Conservation (phyloP, 2,113 vertebrate species). For the Thermophis baileyi region DNA sequence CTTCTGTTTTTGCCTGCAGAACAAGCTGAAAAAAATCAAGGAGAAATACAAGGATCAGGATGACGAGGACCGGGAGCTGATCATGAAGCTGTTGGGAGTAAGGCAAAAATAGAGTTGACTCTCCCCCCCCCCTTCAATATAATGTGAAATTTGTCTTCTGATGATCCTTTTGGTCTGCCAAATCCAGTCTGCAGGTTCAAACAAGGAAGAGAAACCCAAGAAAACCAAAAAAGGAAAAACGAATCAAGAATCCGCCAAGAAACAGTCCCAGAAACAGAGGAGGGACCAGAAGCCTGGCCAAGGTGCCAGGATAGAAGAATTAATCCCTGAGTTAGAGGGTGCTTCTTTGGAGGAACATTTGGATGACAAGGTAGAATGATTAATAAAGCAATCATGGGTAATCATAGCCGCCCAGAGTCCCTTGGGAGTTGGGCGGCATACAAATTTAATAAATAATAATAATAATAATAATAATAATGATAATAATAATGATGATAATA, state of each 20-base stretch:
- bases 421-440: too few relatives aligned
- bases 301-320: constrained; percentile 53
- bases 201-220: constrained; percentile 85
- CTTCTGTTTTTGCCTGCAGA: constrained; percentile 69
- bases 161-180: not conserved
- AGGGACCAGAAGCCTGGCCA: constrained; percentile 29
- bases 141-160: not conserved
- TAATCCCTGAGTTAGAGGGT: constrained; percentile 60
- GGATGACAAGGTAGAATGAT: constrained; percentile 78
- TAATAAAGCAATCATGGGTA: not conserved
- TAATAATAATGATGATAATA: too few relatives aligned
- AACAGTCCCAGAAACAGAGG: constrained; percentile 73
- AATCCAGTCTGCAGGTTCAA: constrained; percentile 82
- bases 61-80: constrained; percentile 93
- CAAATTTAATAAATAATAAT: too few relatives aligned
- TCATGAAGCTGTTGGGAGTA: constrained; percentile 95
- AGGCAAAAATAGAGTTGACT: constrained; percentile 40
- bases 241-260: constrained; percentile 78
- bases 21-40: constrained; percentile 97
- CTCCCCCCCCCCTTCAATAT: not conserved
- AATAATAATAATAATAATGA: too few relatives aligned
- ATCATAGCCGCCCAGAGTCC: too few relatives aligned
- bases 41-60: constrained; percentile 99
- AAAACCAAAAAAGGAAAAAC: constrained; percentile 87
- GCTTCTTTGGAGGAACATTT: constrained; percentile 70